Percentiles rank a stretch among this genome's conserved stretches.
These are phyloP conservation scores for Germaria angustata DNA, from an alignment of 2,888 invertebrate genomes.

Conservation along the genomic window DNA sequence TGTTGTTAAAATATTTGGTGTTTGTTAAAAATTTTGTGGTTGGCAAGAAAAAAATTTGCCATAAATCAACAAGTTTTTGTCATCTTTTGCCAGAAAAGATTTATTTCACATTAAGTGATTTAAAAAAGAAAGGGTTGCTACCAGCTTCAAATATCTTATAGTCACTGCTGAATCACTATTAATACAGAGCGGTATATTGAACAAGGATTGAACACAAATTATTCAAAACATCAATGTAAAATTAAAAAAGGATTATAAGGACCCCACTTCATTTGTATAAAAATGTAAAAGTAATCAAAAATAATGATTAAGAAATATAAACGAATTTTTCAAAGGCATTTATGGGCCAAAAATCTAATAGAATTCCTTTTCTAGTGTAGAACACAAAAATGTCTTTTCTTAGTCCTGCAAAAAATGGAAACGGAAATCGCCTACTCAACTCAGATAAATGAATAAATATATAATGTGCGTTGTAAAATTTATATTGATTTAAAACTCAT, in stretches of 20 bases:
- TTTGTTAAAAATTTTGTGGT: conserved; percentile 56
- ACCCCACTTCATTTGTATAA: no score
- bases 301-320: no score
- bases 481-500: background rate
- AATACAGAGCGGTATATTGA: background rate
- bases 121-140: background rate
- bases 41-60: conserved; percentile 12
- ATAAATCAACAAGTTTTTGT: conserved; percentile 58
- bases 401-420: background rate
- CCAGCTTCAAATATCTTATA: background rate
- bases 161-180: background rate
- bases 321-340: no score
- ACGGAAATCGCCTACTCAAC: conserved; percentile 22
- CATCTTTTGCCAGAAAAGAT: conserved; percentile 30
- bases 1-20: conserved; percentile 25
- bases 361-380: background rate
- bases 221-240: no score
- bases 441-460: background rate
- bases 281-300: no score
- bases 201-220: background rate
- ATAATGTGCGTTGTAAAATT: background rate
- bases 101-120: conserved; percentile 42
- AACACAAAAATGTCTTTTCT: no score
- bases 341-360: no score
- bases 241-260: no score